Conservation (phyloP, 2,888 invertebrate species). For the Cinara cedri region DNA sequence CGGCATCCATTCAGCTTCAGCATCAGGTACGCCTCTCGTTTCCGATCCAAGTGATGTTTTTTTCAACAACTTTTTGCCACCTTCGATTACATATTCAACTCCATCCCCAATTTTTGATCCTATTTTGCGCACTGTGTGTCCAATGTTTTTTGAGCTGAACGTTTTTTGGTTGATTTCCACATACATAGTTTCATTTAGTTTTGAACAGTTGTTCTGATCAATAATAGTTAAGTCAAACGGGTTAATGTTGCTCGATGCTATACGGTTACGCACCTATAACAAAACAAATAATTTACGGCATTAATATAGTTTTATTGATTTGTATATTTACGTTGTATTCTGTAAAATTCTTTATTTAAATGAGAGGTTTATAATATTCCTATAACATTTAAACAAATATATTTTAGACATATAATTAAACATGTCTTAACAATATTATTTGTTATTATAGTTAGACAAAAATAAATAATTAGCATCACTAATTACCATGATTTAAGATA, state of each 20-base stretch:
- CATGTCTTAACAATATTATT: no score
- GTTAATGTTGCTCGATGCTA: constrained; percentile 73
- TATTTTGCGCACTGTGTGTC: constrained; percentile 68
- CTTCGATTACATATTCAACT: constrained; percentile 73
- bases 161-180: constrained; percentile 79
- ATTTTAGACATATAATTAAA: no score
- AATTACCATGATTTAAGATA: no score
- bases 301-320: no score
- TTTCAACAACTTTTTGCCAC: constrained; percentile 75
- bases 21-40: background rate
- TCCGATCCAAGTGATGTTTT: constrained; percentile 63
- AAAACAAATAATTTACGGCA: no score
- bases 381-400: no score
- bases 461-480: no score
- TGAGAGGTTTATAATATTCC: no score
- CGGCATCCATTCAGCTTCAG: constrained; percentile 26
- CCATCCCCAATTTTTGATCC: constrained; percentile 76
- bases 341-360: no score
- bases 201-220: constrained; percentile 71
- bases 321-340: no score
- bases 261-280: constrained; percentile 69
- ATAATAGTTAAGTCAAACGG: constrained; percentile 78
- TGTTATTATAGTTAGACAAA: no score
- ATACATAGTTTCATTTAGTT: constrained; percentile 62
- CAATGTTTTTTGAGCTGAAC: constrained; percentile 76